These are phyloP conservation scores for Zenarchopterus dispar DNA, from an alignment of 2,797 vertebrate genomes.

Conservation along the genomic window DNA sequence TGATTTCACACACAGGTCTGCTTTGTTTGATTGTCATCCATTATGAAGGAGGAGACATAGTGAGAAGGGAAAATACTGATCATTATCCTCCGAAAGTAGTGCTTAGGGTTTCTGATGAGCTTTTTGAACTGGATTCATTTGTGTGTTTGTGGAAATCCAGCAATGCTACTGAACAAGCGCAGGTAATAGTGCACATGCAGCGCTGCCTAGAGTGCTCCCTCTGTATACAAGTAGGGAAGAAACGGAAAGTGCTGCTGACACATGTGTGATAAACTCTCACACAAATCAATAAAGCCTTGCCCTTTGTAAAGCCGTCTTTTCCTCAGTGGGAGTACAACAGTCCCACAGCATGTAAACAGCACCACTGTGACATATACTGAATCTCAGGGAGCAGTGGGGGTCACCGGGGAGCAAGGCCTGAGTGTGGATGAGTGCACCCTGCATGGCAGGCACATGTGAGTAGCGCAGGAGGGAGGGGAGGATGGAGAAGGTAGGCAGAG, in stretches of 20 bases:
- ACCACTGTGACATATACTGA: slow-evolving; percentile 57
- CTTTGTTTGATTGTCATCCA: slow-evolving; percentile 58
- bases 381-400: slow-evolving; percentile 64
- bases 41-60: slow-evolving; percentile 54
- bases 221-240: slow-evolving; percentile 16
- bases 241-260: slow-evolving; percentile 8
- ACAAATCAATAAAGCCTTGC: slow-evolving; percentile 77
- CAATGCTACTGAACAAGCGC: slow-evolving; percentile 6
- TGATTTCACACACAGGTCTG: slow-evolving; percentile 45
- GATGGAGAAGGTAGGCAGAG: slow-evolving; percentile 1
- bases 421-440: slow-evolving; percentile 65
- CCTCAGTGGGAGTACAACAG: slow-evolving; percentile 65
- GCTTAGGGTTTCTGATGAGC: slow-evolving; percentile 9
- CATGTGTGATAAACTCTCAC: slow-evolving; percentile 71
- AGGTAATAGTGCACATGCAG: slow-evolving; percentile 1
- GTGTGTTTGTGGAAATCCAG: slow-evolving; percentile 1
- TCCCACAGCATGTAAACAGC: slow-evolving; percentile 71
- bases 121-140: slow-evolving; percentile 19
- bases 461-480: slow-evolving; percentile 15
- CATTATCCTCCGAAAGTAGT: slow-evolving; percentile 8
- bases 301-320: slow-evolving; percentile 71
- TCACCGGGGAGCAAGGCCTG: slow-evolving; percentile 65
- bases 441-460: slow-evolving; percentile 52
- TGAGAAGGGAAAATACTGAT: slow-evolving; percentile 34
- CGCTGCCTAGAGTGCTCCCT: background rate